Evolutionary conservation across 2,888 invertebrate species (phyloP).

Genomic region (Oscheius sp.): DNA sequence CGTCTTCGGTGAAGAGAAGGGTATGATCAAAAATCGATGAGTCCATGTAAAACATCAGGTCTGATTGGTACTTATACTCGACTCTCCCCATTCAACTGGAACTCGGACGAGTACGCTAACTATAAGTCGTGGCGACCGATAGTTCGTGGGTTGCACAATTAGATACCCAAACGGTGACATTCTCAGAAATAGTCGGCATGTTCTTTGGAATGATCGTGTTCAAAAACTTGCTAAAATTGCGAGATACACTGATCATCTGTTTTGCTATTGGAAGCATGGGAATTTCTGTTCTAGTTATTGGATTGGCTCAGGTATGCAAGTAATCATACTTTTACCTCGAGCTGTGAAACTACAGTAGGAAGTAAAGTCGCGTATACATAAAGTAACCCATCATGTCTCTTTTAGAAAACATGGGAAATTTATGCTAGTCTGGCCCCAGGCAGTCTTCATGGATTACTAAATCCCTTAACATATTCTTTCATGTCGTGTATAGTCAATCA

Average conservation of each 20-base stretch:
- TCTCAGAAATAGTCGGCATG: conserved; percentile 69
- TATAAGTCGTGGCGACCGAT: conserved; percentile 68
- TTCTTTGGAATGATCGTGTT: conserved; percentile 64
- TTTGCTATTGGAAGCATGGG: conserved; percentile 63
- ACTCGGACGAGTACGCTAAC: conserved; percentile 56
- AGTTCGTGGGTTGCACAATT: conserved; percentile 51
- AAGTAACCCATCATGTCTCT: background rate
- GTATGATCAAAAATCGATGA: conserved; percentile 23
- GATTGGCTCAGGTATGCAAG: conserved; percentile 60
- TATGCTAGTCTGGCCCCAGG: conserved; percentile 65
- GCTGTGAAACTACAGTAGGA: no score
- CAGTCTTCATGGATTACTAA: conserved; percentile 66
- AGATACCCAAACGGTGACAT: background rate
- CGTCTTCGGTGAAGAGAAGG: conserved; percentile 70
- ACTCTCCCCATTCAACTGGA: conserved; percentile 68
- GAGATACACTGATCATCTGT: conserved; percentile 63
- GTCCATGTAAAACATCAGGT: conserved; percentile 38
- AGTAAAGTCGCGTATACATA: no score
- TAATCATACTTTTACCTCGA: no score
- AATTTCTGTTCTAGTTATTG: conserved; percentile 62
- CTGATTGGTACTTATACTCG: conserved; percentile 67
- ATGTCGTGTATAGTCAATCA: conserved; percentile 66
- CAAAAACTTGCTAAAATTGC: conserved; percentile 59
- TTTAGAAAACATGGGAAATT: conserved; percentile 63
- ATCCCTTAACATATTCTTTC: conserved; percentile 68